Evolutionary conservation across 2,113 vertebrate species (phyloP).

Genomic region (Syngnathus typhle): DNA sequence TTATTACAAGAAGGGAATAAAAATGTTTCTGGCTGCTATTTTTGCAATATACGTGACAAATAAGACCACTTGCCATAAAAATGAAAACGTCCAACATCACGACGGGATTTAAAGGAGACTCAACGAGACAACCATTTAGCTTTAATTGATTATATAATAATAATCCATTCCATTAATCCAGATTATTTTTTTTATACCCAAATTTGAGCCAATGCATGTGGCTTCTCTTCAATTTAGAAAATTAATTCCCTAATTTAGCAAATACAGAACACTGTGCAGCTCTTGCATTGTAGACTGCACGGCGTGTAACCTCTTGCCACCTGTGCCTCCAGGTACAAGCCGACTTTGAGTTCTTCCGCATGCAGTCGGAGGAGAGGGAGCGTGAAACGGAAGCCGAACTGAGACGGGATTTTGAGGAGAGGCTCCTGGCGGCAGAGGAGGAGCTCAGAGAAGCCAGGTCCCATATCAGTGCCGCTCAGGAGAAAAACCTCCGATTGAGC

Average conservation of each 20-base stretch:
- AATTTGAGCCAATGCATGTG: too few relatives aligned
- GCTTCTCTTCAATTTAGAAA: too few relatives aligned
- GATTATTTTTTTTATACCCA: too few relatives aligned
- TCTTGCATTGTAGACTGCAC: neutral
- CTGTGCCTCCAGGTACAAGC: constrained; percentile 57
- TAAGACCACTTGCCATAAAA: too few relatives aligned
- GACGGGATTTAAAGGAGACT: too few relatives aligned
- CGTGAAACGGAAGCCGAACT: constrained; percentile 58
- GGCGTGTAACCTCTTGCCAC: neutral
- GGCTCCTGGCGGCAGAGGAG: constrained; percentile 54
- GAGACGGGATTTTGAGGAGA: constrained; percentile 58
- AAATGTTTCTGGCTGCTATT: neutral
- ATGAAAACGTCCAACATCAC: too few relatives aligned
- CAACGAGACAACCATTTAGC: too few relatives aligned
- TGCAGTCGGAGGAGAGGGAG: constrained; percentile 68
- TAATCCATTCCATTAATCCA: too few relatives aligned
- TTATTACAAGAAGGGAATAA: neutral
- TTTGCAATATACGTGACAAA: neutral
- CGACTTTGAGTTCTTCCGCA: constrained; percentile 62
- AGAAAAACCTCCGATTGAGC: constrained; percentile 62
- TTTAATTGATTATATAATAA: too few relatives aligned
- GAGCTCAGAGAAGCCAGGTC: constrained; percentile 58
- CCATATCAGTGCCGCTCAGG: constrained; percentile 50
- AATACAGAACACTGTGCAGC: neutral
- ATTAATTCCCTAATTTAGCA: neutral